Evolutionary conservation across 2,888 invertebrate genomes (phyloP).

Genomic region (Trissoscelio sp.): DNA sequence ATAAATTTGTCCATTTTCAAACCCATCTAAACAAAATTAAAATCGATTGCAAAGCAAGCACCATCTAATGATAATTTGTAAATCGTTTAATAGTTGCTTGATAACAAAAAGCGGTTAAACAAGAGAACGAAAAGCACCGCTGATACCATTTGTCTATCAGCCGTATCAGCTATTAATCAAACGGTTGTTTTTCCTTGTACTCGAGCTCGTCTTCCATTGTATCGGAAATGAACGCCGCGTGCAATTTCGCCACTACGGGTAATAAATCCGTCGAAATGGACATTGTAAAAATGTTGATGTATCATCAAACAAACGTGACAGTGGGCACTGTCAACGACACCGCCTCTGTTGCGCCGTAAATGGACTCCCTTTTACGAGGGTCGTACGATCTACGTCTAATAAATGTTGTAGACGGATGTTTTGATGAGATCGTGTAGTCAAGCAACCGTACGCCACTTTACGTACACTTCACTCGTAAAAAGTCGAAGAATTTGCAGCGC

Average conservation of each 20-base stretch:
- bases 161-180: constrained; percentile 61
- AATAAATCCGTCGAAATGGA: constrained; percentile 57
- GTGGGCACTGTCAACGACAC: constrained; percentile 28
- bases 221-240: constrained; percentile 41
- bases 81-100: constrained; percentile 3
- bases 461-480: constrained; percentile 14
- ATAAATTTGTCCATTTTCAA: too few relatives aligned
- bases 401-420: constrained; percentile 70
- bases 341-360: constrained; percentile 57
- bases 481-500: too few relatives aligned
- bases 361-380: constrained; percentile 71
- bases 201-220: constrained; percentile 44
- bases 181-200: constrained; percentile 46
- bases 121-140: constrained; percentile 3
- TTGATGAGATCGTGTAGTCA: constrained; percentile 49
- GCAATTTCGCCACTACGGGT: constrained; percentile 39
- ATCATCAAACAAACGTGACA: constrained; percentile 57
- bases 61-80: too few relatives aligned
- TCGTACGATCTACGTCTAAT: constrained; percentile 70
- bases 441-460: constrained; percentile 38
- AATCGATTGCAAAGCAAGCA: too few relatives aligned
- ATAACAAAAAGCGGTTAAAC: constrained; percentile 18
- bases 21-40: too few relatives aligned
- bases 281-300: constrained; percentile 64
- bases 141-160: constrained; percentile 52